A percentile compares a stretch with the other conserved stretches of the same genome.
phyloP scores from a whole-genome alignment of 2,797 vertebrate genomes.

The Knipowitschia caucasica region DNA sequence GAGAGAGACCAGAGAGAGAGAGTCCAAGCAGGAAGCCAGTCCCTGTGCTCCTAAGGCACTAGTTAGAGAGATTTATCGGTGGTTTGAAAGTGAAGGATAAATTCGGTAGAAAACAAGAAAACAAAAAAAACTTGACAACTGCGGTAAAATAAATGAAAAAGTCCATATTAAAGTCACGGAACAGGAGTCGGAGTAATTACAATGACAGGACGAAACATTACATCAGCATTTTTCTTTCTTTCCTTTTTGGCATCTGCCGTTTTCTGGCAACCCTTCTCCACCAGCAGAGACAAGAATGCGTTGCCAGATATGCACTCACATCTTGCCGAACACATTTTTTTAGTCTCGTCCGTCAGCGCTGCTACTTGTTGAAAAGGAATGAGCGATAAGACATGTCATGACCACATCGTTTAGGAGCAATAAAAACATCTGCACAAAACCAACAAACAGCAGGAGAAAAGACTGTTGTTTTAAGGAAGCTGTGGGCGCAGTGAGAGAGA shows the following conservation, averaged over 20 bases:
- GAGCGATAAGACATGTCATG: slow-evolving; percentile 26
- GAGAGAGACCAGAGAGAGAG: too few species aligned
- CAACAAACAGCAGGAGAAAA: slow-evolving; percentile 30
- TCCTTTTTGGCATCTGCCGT: neutral
- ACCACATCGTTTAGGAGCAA: slow-evolving; percentile 19
- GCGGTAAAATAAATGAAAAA: too few species aligned
- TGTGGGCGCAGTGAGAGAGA: slow-evolving; percentile 17
- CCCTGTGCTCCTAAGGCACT: too few species aligned
- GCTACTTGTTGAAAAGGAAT: slow-evolving; percentile 16
- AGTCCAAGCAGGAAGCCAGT: too few species aligned
- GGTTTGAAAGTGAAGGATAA: too few species aligned
- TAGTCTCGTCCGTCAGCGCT: slow-evolving; percentile 11
- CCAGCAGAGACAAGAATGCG: neutral
- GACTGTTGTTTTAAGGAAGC: slow-evolving; percentile 39
- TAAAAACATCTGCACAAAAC: slow-evolving; percentile 17
- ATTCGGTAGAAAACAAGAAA: too few species aligned
- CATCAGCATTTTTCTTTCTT: too few species aligned
- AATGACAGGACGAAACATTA: too few species aligned
- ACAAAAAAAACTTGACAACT: too few species aligned
- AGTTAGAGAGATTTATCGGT: too few species aligned
- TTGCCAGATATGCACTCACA: slow-evolving; percentile 10
- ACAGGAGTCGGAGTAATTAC: too few species aligned
- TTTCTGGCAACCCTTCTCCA: slow-evolving; percentile 3
- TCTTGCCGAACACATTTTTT: slow-evolving; percentile 11
- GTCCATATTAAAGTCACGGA: too few species aligned